Evolutionary conservation across 2,113 vertebrate species (phyloP).

Genomic region (Caranx ignobilis): DNA sequence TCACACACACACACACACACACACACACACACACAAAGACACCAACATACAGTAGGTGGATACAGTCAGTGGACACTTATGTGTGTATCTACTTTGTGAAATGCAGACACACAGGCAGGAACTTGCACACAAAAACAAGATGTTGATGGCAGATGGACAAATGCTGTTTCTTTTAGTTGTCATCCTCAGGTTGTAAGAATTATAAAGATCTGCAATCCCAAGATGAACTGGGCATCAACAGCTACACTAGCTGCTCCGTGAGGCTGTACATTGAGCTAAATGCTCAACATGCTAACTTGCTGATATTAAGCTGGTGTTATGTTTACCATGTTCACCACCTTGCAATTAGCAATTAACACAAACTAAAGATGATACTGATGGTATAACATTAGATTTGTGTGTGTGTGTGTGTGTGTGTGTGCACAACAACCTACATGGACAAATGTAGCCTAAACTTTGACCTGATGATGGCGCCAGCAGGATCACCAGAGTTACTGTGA

Average conservation of each 20-base stretch:
- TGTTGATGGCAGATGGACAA: constrained; percentile 6
- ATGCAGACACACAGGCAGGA: constrained; percentile 19
- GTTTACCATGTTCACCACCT: neutral
- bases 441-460: neutral
- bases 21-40: constrained; percentile 48
- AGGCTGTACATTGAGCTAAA: neutral
- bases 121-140: constrained; percentile 29
- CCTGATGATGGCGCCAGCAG: neutral
- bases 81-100: constrained; percentile 39
- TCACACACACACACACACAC: constrained; percentile 51
- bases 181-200: constrained; percentile 14
- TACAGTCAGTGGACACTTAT: constrained; percentile 1
- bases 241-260: neutral
- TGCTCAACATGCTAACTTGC: neutral
- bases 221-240: neutral
- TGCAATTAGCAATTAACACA: constrained; percentile 2
- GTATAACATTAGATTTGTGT: neutral
- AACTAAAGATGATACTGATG: neutral
- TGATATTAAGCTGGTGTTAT: neutral
- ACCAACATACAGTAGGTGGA: constrained; percentile 58
- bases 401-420: neutral
- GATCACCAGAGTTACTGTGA: neutral
- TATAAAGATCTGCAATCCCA: constrained; percentile 28
- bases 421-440: neutral
- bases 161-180: constrained; percentile 7